Conservation (phyloP, 2,888 invertebrate species). For the Leucophenga montana region DNA sequence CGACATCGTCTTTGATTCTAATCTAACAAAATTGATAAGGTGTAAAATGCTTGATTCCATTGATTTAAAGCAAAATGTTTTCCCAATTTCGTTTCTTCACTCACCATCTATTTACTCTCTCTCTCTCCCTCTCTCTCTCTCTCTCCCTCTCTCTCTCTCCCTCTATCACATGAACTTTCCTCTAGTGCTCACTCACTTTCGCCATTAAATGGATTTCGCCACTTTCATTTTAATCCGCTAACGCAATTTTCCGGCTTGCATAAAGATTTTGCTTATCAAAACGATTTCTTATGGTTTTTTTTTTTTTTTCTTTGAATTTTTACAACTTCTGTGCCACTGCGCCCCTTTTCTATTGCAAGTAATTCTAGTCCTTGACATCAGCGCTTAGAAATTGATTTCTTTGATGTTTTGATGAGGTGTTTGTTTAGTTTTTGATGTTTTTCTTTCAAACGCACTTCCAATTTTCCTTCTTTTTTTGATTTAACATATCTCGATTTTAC, state of each 20-base stretch:
- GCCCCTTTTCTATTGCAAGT: background rate
- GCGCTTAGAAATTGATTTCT: slow-evolving; percentile 50
- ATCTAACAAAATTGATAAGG: slow-evolving; percentile 68
- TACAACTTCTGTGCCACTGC: slow-evolving; percentile 49
- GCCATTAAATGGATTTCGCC: background rate
- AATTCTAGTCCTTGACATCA: background rate
- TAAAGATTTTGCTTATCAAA: slow-evolving; percentile 28
- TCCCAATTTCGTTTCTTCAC: slow-evolving; percentile 30
- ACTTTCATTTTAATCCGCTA: slow-evolving; percentile 34
- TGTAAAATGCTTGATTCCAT: slow-evolving; percentile 55
- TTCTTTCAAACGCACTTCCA: slow-evolving; percentile 40
- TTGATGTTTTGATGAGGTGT: slow-evolving; percentile 57
- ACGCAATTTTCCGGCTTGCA: slow-evolving; percentile 37
- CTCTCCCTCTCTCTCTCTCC: background rate
- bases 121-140: background rate
- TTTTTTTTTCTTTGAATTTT: slow-evolving; percentile 47
- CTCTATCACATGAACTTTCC: no score
- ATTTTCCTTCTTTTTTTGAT: slow-evolving; percentile 40
- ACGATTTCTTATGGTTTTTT: slow-evolving; percentile 61
- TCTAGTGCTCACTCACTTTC: slow-evolving; percentile 1
- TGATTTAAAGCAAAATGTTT: slow-evolving; percentile 49
- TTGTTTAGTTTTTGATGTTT: slow-evolving; percentile 63
- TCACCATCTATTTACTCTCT: slow-evolving; percentile 43
- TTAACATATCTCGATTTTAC: slow-evolving; percentile 7
- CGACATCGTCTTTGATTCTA: slow-evolving; percentile 47